phyloP scores from a whole-genome alignment of 2,797 vertebrate species.

The Lateolabrax maculatus region DNA sequence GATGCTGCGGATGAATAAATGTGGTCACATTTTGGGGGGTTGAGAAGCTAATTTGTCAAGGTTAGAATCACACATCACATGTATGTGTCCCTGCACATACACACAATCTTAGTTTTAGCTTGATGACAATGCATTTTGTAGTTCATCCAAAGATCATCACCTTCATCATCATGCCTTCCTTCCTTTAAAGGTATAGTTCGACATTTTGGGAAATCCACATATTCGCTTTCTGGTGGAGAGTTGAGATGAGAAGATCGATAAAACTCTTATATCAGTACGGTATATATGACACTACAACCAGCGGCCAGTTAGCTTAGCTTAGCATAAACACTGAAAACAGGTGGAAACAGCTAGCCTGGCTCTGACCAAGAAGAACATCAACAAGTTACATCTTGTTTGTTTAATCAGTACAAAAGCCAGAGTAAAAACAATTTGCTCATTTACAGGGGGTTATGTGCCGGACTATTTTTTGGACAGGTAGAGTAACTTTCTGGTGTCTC shows the following conservation, averaged over 20 bases:
- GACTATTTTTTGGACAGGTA: neutral
- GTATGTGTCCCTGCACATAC: neutral
- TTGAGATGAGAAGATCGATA: neutral
- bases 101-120: conserved; percentile 4
- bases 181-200: neutral
- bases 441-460: neutral
- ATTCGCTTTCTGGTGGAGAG: neutral
- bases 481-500: neutral
- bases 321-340: conserved; percentile 1
- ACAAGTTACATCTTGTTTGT: neutral
- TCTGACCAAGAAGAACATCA: too few species aligned
- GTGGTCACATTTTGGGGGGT: conserved; percentile 14
- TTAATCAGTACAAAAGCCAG: neutral
- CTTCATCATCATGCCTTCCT: neutral
- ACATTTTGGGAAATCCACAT: neutral
- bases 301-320: neutral
- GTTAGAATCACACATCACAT: conserved; percentile 7
- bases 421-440: neutral
- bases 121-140: neutral
- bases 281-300: neutral
- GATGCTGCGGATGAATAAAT: conserved; percentile 13
- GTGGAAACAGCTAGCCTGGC: neutral
- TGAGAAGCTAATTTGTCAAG: neutral
- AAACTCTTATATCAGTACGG: neutral
- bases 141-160: neutral